Evolutionary conservation across 2,888 invertebrate genomes (phyloP).

Genomic region (Danaus chrysippus): DNA sequence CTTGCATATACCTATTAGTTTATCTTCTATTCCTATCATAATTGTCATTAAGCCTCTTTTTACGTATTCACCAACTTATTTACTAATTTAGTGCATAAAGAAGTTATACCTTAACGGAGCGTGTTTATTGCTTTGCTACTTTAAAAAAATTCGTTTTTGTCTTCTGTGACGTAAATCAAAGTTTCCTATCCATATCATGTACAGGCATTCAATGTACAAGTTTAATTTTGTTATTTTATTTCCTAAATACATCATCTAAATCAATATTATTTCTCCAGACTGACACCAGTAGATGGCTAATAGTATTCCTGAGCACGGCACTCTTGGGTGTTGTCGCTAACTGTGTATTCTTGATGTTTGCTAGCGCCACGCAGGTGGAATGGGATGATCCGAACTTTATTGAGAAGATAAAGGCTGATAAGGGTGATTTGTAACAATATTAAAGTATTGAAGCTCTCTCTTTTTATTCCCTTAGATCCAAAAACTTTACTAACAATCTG

Average conservation of each 20-base stretch:
- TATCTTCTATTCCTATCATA: too few relatives aligned
- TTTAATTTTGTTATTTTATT: neutral
- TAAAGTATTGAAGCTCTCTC: neutral
- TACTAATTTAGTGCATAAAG: too few relatives aligned
- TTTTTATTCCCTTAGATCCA: neutral
- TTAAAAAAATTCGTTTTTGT: too few relatives aligned
- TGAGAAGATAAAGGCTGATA: constrained; percentile 45
- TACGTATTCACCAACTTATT: too few relatives aligned
- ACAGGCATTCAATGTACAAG: too few relatives aligned
- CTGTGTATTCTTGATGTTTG: constrained; percentile 83
- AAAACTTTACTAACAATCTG: neutral
- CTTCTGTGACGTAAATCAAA: too few relatives aligned
- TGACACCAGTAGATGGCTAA: constrained; percentile 82
- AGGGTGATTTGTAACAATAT: constrained; percentile 41
- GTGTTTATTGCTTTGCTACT: too few relatives aligned
- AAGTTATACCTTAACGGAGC: too few relatives aligned
- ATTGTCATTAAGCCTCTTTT: too few relatives aligned
- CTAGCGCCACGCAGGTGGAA: constrained; percentile 81
- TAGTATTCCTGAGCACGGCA: constrained; percentile 85
- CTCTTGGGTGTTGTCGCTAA: constrained; percentile 80
- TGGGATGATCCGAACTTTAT: constrained; percentile 83
- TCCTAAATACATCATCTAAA: neutral
- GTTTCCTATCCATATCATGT: too few relatives aligned
- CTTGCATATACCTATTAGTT: too few relatives aligned
- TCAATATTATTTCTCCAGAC: constrained; percentile 61